Percentiles rank a stretch among this genome's conserved stretches.
Evolutionary conservation across 2,113 vertebrate species (phyloP).

Genomic region (Gambusia holbrooki): DNA sequence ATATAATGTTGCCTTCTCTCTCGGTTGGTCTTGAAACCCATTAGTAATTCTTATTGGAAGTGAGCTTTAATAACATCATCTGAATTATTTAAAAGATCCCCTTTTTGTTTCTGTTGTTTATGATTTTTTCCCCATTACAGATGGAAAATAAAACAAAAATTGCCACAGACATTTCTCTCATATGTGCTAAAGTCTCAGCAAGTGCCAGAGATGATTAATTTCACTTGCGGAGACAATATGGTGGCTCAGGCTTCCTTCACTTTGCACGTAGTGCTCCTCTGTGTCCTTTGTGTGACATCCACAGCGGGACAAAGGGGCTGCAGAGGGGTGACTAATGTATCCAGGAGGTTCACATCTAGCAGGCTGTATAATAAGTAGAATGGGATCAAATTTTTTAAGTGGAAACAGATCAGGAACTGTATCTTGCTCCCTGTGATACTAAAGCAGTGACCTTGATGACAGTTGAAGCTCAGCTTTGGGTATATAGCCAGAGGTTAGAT

Average conservation of each 20-base stretch:
- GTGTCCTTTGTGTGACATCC: slow-evolving; percentile 60
- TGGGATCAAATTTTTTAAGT: slow-evolving; percentile 65
- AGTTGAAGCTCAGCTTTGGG: slow-evolving; percentile 54
- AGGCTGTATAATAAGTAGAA: slow-evolving; percentile 61
- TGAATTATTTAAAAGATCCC: background rate
- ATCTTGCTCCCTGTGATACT: slow-evolving; percentile 42
- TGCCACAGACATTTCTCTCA: slow-evolving; percentile 3
- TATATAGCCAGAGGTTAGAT: slow-evolving; percentile 59
- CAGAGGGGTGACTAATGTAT: slow-evolving; percentile 72
- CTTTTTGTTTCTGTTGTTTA: slow-evolving; percentile 15
- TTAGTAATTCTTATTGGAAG: background rate
- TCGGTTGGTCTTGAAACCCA: background rate
- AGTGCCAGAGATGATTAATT: slow-evolving; percentile 47
- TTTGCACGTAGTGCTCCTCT: slow-evolving; percentile 46
- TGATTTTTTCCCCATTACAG: background rate
- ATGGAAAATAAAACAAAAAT: slow-evolving; percentile 15
- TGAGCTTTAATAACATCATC: background rate
- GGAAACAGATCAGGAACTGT: slow-evolving; percentile 50
- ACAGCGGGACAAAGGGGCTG: slow-evolving; percentile 42
- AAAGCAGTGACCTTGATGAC: slow-evolving; percentile 65
- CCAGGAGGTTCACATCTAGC: slow-evolving; percentile 59
- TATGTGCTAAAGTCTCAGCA: slow-evolving; percentile 30
- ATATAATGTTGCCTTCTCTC: background rate
- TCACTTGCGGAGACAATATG: slow-evolving; percentile 6
- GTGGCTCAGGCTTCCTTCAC: slow-evolving; percentile 26